Evolutionary conservation across 2,113 vertebrate species (phyloP).

Genomic region (Butorides virescens): DNA sequence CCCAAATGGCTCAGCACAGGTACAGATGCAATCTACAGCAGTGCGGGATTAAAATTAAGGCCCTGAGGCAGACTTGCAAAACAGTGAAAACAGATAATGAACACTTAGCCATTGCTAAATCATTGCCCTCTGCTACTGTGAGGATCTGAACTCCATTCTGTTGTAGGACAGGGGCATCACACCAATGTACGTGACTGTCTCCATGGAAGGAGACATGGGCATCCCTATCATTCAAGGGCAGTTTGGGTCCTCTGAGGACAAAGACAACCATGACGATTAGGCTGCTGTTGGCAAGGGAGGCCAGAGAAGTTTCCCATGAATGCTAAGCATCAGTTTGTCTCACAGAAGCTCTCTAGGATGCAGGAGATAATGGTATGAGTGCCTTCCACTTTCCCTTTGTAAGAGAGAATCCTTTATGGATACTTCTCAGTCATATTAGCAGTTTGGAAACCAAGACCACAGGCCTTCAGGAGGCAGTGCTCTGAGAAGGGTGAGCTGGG

Average conservation of each 20-base stretch:
- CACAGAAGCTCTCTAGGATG: not conserved
- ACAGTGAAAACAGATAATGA: not conserved
- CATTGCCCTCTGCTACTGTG: not conserved
- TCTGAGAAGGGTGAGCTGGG: not conserved
- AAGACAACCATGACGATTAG: not conserved
- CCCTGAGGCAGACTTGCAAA: not conserved
- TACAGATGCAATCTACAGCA: not conserved
- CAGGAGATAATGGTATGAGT: not conserved
- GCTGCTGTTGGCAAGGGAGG: not conserved
- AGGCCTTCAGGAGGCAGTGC: not conserved
- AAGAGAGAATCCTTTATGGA: not conserved
- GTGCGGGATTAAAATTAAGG: not conserved
- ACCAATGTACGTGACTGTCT: not conserved
- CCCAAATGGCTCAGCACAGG: not conserved
- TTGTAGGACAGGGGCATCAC: not conserved
- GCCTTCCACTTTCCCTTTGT: not conserved
- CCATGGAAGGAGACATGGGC: accelerated
- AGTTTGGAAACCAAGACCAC: not conserved
- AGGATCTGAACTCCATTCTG: not conserved
- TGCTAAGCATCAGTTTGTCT: not conserved
- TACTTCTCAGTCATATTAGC: not conserved
- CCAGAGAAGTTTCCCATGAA: not conserved
- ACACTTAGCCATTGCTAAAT: not conserved
- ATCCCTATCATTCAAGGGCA: not conserved
- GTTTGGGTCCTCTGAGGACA: not conserved